Evolutionary conservation across 2,888 invertebrate genomes (phyloP).

Genomic region (Cantharis rustica): DNA sequence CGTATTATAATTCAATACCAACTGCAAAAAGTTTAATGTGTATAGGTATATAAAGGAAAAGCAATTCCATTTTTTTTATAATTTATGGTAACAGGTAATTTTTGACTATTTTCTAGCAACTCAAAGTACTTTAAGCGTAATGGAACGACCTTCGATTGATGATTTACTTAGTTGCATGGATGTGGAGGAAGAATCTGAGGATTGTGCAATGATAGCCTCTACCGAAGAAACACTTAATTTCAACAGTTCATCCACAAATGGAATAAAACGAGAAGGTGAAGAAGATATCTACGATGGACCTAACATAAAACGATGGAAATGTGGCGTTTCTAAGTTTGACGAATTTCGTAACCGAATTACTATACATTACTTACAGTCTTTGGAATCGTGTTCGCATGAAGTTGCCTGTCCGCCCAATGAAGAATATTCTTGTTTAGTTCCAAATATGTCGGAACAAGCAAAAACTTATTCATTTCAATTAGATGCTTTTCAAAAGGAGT

Average conservation of each 20-base stretch:
- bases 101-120: background rate
- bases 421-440: conserved; percentile 70
- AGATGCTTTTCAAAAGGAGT: conserved; percentile 98
- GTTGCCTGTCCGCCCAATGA: conserved; percentile 91
- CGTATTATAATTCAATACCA: background rate
- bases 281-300: conserved; percentile 33
- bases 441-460: conserved; percentile 71
- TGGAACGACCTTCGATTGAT: conserved; percentile 47
- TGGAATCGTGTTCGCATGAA: conserved; percentile 95
- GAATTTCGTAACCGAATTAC: conserved; percentile 80
- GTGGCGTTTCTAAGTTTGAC: conserved; percentile 64
- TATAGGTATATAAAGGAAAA: background rate
- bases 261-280: conserved; percentile 40
- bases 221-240: conserved; percentile 16
- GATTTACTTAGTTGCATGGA: conserved; percentile 55
- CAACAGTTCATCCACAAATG: conserved; percentile 40
- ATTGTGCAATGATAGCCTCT: background rate
- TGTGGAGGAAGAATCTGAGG: conserved; percentile 36
- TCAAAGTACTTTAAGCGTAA: background rate
- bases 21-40: background rate
- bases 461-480: conserved; percentile 93
- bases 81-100: background rate
- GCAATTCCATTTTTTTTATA: no score
- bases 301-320: conserved; percentile 44
- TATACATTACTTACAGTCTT: conserved; percentile 86